A percentile compares a stretch with the other conserved stretches of the same genome.
Evolutionary conservation across 2,113 vertebrate genomes (phyloP).

Genomic region (Bos javanicus): DNA sequence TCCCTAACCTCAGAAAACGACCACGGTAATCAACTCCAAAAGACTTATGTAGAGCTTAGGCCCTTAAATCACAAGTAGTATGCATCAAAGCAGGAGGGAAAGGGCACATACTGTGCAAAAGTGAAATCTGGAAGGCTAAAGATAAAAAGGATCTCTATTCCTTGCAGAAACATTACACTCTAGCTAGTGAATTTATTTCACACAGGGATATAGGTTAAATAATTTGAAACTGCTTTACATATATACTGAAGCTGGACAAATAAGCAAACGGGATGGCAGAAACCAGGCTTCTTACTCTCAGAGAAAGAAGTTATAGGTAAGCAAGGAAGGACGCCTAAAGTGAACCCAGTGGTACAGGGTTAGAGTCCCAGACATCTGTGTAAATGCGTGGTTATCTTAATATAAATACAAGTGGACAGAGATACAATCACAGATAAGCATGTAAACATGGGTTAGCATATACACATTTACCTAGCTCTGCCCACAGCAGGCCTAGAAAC

Average conservation of each 20-base stretch:
- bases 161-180: neutral
- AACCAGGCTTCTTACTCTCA: neutral
- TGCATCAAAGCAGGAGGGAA: neutral
- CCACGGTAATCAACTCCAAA: constrained; percentile 14
- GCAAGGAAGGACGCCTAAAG: neutral
- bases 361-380: neutral
- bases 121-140: neutral
- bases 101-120: neutral
- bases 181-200: neutral
- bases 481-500: neutral
- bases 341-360: neutral
- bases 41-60: neutral
- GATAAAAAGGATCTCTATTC: neutral
- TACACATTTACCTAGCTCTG: neutral
- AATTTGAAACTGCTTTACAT: neutral
- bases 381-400: neutral
- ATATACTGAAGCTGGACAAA: neutral
- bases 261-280: neutral
- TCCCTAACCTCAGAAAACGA: neutral
- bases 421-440: neutral
- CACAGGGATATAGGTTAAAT: neutral
- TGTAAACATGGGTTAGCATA: neutral
- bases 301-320: neutral
- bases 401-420: neutral
- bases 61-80: neutral